Evolutionary conservation across 1,140 invertebrate genomes (phyloP), one percentile per base, ranked within the genome.

Genomic region (Drosophila nikananu): DNA sequence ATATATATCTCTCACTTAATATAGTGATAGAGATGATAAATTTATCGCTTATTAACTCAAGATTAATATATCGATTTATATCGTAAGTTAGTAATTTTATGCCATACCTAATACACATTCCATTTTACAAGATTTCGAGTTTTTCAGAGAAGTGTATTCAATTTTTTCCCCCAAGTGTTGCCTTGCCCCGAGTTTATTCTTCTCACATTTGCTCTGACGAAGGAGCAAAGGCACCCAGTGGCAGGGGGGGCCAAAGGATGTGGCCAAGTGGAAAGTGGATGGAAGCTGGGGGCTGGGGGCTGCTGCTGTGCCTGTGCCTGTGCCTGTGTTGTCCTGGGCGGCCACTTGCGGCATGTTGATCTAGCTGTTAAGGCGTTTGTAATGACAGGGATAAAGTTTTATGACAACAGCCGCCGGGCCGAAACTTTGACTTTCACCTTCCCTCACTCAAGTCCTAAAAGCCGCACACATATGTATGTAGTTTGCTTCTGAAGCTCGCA

Each of bases 321-420:
- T 23, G 42, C 42, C 44, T 49, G 49, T 37, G 35, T 44, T 41
- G 42, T 48, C 21, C 30, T 59, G 57, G 57, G 57, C 41, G 54
- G 64, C 79, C 72, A 71, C 71, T 81, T 81, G 78, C 72, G 72
- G 72, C 72, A 71, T 81, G 79, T 81, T 81, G 78, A 81, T 81
- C 78, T 81, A 65, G 77, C 64, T 81, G 78, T 77, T 77, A 81
- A 75, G 65, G 77, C 65, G 74, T 77, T 79, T 77, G 74, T 79
- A 79, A 79, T 79, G 74, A 77, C 72, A 71, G 65, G 72, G 78
- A 81, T 80, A 76, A 81, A 81, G 78, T 81, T 81, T 75, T 63
- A 75, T 71, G 77, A 76, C 71, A 80, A 75, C 75, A 76, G 74
- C 62, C 62, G 51, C 23, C 67, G 62, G 57, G 35, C 67, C 58